phyloP scores from a whole-genome alignment of 2,888 invertebrate species.

The Sinelater perroti region DNA sequence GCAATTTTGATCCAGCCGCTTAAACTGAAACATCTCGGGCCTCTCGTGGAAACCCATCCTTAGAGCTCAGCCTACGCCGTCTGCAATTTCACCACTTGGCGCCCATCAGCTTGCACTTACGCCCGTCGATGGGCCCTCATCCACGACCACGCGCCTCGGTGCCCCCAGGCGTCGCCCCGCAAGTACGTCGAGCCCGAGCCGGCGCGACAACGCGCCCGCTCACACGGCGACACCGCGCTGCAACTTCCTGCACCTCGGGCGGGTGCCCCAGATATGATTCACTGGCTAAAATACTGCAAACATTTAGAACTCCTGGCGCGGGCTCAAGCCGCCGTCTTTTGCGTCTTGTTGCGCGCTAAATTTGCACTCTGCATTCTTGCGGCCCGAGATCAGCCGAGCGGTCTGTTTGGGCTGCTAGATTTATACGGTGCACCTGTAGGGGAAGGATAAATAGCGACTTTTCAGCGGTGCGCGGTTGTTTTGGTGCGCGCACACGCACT shows the following conservation, averaged over 20 bases:
- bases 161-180: too few relatives aligned
- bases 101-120: too few relatives aligned
- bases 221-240: not conserved
- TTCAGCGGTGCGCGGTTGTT: conserved; percentile 1
- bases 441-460: conserved; percentile 14
- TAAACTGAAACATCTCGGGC: too few relatives aligned
- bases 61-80: too few relatives aligned
- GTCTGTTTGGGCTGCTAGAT: conserved; percentile 15
- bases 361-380: conserved; percentile 33
- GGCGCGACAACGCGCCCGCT: too few relatives aligned
- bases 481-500: too few relatives aligned
- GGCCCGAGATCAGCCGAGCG: conserved; percentile 17
- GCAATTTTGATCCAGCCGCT: too few relatives aligned
- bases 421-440: conserved; percentile 25
- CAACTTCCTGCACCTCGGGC: conserved; percentile 33
- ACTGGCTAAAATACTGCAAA: conserved; percentile 37
- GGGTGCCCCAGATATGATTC: conserved; percentile 37
- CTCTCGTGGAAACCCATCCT: too few relatives aligned
- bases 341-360: conserved; percentile 34
- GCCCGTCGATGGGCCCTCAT: too few relatives aligned
- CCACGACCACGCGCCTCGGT: too few relatives aligned
- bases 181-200: too few relatives aligned
- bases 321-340: conserved; percentile 21
- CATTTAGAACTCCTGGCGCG: conserved; percentile 36
- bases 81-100: too few relatives aligned